A percentile compares a stretch with the other conserved stretches of the same genome.
Conservation (phyloP, 2,888 invertebrate species). For the Pseudococcus longispinus region DNA sequence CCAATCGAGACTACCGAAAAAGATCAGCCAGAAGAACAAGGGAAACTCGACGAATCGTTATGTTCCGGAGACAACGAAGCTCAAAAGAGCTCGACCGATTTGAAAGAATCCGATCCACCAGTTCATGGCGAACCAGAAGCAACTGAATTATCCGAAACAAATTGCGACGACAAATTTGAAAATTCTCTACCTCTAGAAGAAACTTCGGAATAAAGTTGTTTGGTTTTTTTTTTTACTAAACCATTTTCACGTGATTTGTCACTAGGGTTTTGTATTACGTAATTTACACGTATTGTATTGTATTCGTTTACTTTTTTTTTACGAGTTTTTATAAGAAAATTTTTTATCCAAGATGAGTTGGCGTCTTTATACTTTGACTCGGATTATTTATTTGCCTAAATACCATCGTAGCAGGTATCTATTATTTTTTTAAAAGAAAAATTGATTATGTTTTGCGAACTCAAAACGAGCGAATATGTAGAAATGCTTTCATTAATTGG, state of each 20-base stretch:
- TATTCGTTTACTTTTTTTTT: slow-evolving; percentile 8
- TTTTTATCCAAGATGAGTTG: neutral
- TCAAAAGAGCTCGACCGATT: neutral
- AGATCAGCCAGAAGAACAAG: neutral
- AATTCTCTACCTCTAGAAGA: neutral
- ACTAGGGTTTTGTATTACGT: neutral
- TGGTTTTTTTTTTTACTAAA: neutral
- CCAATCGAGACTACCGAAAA: neutral
- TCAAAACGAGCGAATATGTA: neutral
- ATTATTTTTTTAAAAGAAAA: neutral
- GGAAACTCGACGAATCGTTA: neutral
- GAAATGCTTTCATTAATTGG: neutral
- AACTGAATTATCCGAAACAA: neutral
- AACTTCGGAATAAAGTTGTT: neutral
- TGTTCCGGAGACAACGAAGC: neutral
- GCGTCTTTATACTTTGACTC: neutral
- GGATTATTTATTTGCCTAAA: neutral
- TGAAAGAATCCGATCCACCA: neutral
- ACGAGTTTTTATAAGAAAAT: neutral
- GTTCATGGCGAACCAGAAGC: neutral
- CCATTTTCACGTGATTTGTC: neutral
- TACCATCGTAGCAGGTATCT: neutral
- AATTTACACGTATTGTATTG: neutral
- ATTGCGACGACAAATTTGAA: neutral
- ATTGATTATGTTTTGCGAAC: neutral